Evolutionary conservation across 2,797 vertebrate genomes (phyloP).

Genomic region (Micropoecilia bifurca): DNA sequence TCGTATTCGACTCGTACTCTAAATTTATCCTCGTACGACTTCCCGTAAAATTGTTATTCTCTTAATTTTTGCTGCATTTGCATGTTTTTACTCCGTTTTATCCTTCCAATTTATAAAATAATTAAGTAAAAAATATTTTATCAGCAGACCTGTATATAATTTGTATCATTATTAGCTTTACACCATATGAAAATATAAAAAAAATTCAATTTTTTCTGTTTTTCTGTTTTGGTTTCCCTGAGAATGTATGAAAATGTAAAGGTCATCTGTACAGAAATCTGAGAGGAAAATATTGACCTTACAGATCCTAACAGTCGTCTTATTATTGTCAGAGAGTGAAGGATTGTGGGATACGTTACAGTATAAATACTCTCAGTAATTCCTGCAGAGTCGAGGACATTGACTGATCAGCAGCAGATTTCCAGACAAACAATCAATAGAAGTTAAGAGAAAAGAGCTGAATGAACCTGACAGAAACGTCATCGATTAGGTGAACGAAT

Average conservation of each 20-base stretch:
- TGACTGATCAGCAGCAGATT: conserved; percentile 31
- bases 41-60: too few relatives aligned
- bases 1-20: too few relatives aligned
- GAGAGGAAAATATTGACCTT: conserved; percentile 46
- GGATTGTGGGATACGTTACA: conserved; percentile 4
- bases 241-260: neutral
- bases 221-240: conserved; percentile 1
- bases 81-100: neutral
- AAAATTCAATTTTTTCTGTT: neutral
- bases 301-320: conserved; percentile 12
- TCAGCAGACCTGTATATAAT: neutral
- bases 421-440: conserved; percentile 39
- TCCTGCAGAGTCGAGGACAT: conserved; percentile 14
- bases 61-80: neutral
- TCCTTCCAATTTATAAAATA: neutral
- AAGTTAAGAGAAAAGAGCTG: conserved; percentile 19
- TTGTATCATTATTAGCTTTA: neutral
- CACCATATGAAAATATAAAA: neutral
- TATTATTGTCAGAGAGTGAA: conserved; percentile 36
- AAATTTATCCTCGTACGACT: too few relatives aligned
- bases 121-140: neutral
- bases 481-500: neutral
- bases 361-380: conserved; percentile 25
- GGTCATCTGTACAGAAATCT: conserved; percentile 2
- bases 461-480: neutral